Evolutionary conservation across 2,888 invertebrate genomes (phyloP).

Genomic region (Myopa tessellatipennis): DNA sequence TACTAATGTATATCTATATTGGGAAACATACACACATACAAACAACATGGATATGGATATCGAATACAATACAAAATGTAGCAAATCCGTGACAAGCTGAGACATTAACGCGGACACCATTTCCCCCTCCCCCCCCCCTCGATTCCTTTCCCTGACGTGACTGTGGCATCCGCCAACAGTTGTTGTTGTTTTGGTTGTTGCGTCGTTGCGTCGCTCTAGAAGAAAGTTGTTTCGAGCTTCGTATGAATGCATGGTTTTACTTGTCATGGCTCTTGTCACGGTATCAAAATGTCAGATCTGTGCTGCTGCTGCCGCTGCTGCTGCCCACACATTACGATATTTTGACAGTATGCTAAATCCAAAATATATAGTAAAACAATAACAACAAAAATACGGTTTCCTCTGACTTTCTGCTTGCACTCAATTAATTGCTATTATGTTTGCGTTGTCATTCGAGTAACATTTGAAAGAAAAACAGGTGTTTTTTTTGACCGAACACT

Average conservation of each 20-base stretch:
- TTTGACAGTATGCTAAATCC: constrained; percentile 11
- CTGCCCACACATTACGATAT: not conserved
- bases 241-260: not conserved
- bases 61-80: not conserved
- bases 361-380: not conserved
- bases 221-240: constrained; percentile 17
- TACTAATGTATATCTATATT: no score
- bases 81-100: not conserved
- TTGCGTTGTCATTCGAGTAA: not conserved
- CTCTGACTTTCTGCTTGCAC: not conserved
- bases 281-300: constrained; percentile 15
- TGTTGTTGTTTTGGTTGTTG: not conserved
- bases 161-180: not conserved
- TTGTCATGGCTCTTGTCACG: not conserved
- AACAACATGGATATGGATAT: no score
- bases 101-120: constrained; percentile 12
- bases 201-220: not conserved
- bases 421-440: constrained; percentile 10
- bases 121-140: no score
- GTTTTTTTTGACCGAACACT: not conserved
- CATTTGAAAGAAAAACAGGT: not conserved
- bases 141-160: not conserved
- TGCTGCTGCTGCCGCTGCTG: constrained; percentile 7
- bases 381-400: not conserved
- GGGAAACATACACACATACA: no score